Base-by-base conservation (phyloP, 2,113 vertebrate genomes). In the Cephalopholis sonnerati region DNA sequence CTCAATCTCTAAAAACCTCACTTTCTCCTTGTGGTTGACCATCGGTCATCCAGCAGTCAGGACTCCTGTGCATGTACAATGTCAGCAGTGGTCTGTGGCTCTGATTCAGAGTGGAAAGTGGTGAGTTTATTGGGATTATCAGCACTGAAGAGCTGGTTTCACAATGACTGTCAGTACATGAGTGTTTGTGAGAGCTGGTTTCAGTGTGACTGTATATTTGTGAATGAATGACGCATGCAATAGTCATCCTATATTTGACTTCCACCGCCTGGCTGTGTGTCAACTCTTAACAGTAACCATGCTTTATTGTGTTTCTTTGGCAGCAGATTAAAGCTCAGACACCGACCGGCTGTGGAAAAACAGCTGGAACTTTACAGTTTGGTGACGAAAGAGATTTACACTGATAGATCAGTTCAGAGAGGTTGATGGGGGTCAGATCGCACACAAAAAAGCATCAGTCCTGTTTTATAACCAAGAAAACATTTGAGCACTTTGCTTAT, bases 121-220 rank as follows among this genome's bases (percentile, higher is more conserved):
- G 5, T 41, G 59, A 48, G 25, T 0, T 65, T n/a, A 59, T 41
- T 48, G 59, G 17, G 66, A 73, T 61, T 73, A 73, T 53, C 29
- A 36, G 24, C 5, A 6, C 22, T 48, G 0, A 55, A 54, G 18
- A 55, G 54, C 36, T 51, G 25, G 48, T 87, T 85, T 88, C 74
- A 84, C 57, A 44, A 62, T 84, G 67, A 81, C 63, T 77, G 2
- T 24, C 17, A 9, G 61, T 5, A 13, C 0, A 0, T 36, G 0
- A 18, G 8, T 18, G 48, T 62, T n/a, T 51, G 22, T 50, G 70
- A 12, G 41, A 12, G 55, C 55, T 57, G 50, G 67, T 88, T 88
- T 90, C 74, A 46, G 41, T 70, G 36, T 86, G 71, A 86, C 67
- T 74, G 27, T 46, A 24, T 54, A 18, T 83, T 57, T 86, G 44